Evolutionary conservation across 2,888 invertebrate genomes (phyloP).

Genomic region (Neria commutata): DNA sequence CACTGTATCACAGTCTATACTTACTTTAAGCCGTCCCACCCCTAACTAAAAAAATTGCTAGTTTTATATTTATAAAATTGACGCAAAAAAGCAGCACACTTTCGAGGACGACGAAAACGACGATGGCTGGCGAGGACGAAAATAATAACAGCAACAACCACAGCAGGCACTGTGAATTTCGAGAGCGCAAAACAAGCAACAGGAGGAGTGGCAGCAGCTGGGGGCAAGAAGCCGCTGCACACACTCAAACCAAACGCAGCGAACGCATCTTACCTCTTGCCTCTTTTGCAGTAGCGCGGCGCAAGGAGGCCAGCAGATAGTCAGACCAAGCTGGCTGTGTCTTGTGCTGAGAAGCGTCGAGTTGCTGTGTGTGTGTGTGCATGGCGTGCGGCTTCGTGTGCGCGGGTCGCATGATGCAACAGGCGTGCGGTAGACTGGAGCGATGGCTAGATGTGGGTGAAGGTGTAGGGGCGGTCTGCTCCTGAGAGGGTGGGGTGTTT

Average conservation of each 20-base stretch:
- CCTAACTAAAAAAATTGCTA: background rate
- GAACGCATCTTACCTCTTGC: too few relatives aligned
- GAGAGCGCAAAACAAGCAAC: too few relatives aligned
- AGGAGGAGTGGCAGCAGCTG: too few relatives aligned
- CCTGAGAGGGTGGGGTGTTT: constrained; percentile 12
- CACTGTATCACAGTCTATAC: too few relatives aligned
- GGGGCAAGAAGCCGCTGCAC: too few relatives aligned
- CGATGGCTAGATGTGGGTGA: background rate
- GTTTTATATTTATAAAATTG: background rate
- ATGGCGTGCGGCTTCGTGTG: background rate
- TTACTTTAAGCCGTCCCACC: too few relatives aligned
- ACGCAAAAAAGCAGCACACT: constrained; percentile 6
- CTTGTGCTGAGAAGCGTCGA: too few relatives aligned
- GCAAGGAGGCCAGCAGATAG: too few relatives aligned
- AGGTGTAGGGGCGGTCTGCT: background rate
- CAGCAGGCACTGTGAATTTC: constrained; percentile 6
- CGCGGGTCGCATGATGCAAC: constrained; percentile 6
- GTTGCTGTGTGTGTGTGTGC: too few relatives aligned
- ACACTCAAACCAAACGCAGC: too few relatives aligned
- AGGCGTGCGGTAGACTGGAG: background rate
- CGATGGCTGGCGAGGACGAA: constrained; percentile 5
- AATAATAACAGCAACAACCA: constrained; percentile 7
- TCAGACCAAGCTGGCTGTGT: background rate
- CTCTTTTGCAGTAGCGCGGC: too few relatives aligned
- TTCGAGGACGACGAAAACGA: constrained; percentile 18